Evolutionary conservation across 2,797 vertebrate species (phyloP), one percentile per base, ranked within the genome.

Genomic region (Alosa sapidissima): DNA sequence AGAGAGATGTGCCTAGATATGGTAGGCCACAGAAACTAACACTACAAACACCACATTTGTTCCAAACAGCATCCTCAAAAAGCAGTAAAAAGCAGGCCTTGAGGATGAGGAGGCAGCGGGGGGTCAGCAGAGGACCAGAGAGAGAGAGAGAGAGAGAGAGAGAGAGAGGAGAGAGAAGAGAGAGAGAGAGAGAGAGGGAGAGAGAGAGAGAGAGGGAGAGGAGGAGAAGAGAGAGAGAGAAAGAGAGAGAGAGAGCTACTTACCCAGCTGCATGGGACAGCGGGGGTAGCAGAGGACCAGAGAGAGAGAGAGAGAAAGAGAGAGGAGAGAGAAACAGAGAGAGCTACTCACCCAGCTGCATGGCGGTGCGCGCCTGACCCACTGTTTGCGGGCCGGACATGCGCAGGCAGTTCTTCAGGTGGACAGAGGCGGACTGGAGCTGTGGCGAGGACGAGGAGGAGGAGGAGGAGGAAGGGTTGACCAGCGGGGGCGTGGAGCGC

Each of bases 371-470:
- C 7, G 94, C 86, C 91, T 97, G 97, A 93, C 92, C 91, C 0
- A 28, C 28, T 28, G 91, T 88, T 19, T 95, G 95, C 92, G 98
- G 97, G 10, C 95, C 92, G 1, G 96, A 94, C 48, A 95, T 92
- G 86, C 97, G 94, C 89, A 97, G 93, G 91, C 97, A 97, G 93
- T 95, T 97, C 90, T 93, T 97, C 24, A 96, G 92, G 85, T 97
- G 95, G 0, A 96, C 94, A 13, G 96, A 95, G 47, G 95, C 94
- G 0, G 93, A 92, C 86, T 96, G 96, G 3, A 95, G 94, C 88
- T 94, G 96, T 5, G 92, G 86, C 0, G 95, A 95, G 0, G 91
- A 84, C 3, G 93, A 90, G 85, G 89, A 91, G 0, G 93, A 91
- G 88, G 91, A 92, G 87, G 95, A 94, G 8, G 95, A 91, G 2